Base-by-base conservation (phyloP, 1,140 invertebrate species). In the Megathymus violae region DNA sequence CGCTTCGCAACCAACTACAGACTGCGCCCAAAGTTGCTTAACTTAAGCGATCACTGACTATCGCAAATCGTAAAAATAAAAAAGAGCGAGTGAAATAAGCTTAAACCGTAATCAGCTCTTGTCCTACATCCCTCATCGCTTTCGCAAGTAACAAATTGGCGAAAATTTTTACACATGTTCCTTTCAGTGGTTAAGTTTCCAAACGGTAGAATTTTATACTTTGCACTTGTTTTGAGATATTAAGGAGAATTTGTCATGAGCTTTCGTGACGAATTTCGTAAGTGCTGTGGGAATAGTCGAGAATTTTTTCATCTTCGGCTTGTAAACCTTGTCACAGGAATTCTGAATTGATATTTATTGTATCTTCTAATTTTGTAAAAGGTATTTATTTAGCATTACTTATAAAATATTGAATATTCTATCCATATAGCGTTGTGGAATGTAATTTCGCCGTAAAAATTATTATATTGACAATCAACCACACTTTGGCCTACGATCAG, bases 161-260 rank as follows among this genome's bases (percentile, higher is more conserved):
- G 79, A 82, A 84, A 86, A 84, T 84, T 81, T 74, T 75, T 79
- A 84, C 83, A 84, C 83, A 83, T 86, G 75, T 71, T 76, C 74
- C 75, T 79, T 72, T 72, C 67, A 69, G 63, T 71, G 61, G 67
- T 71, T 77, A 78, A 76, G 76, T 79, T 81, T 69, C 67, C 47
- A 64, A 75, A 69, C 62, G 64, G 54, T 43, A 62, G 63, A 69
- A 74, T 69, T 66, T 79, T 71, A 78, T 79, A 79, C 74, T 72
- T 67, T 65, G 50, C 66, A 56, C 48, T 70, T 70, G 73, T 72
- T 65, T 67, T 74, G 75, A 81, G 63, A 67, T 73, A 80, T 74
- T 62, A 67, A 43, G 36, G 47, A 36, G 46, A 66, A 80, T 80
- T 73, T 80, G 69, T 80, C 78, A 76, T 67, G 41, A 56, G 56